Evolutionary conservation across 2,113 vertebrate species (phyloP).

Genomic region (Lanius ludovicianus): DNA sequence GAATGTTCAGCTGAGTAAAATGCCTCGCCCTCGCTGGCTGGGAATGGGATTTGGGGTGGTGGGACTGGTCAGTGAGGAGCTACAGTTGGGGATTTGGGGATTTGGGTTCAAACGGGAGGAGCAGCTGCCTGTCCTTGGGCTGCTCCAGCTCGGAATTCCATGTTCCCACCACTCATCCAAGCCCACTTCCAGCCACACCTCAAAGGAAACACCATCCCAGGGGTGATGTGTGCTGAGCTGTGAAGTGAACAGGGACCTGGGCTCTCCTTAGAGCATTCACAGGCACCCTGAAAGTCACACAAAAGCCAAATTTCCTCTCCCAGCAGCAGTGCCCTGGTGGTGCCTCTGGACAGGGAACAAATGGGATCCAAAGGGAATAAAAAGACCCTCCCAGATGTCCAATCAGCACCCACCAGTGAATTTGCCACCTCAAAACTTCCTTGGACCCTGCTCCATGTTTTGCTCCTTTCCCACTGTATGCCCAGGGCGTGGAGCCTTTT

Average conservation of each 20-base stretch:
- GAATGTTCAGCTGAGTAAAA: not conserved
- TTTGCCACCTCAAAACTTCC: not conserved
- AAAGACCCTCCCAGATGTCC: not conserved
- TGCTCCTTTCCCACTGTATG: not conserved
- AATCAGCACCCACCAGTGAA: no score
- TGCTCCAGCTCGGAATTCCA: not conserved
- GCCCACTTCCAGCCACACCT: not conserved
- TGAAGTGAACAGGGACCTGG: fast-evolving
- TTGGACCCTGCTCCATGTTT: fast-evolving
- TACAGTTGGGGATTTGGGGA: fast-evolving
- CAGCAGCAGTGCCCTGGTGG: not conserved
- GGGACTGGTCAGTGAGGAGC: not conserved
- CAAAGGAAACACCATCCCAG: fast-evolving
- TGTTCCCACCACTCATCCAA: not conserved
- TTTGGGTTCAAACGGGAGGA: not conserved
- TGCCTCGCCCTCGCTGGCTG: not conserved
- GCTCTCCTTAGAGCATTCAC: not conserved
- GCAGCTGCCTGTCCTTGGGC: not conserved
- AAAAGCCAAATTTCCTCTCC: not conserved
- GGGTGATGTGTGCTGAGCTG: fast-evolving
- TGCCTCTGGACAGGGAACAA: not conserved
- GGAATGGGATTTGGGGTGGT: not conserved
- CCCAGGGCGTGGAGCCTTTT: not conserved
- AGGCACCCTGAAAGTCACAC: not conserved
- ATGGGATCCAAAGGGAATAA: not conserved